Base-by-base conservation (phyloP, 53 echinoderm and acorn worm species). In the Paelopatides confundens region DNA sequence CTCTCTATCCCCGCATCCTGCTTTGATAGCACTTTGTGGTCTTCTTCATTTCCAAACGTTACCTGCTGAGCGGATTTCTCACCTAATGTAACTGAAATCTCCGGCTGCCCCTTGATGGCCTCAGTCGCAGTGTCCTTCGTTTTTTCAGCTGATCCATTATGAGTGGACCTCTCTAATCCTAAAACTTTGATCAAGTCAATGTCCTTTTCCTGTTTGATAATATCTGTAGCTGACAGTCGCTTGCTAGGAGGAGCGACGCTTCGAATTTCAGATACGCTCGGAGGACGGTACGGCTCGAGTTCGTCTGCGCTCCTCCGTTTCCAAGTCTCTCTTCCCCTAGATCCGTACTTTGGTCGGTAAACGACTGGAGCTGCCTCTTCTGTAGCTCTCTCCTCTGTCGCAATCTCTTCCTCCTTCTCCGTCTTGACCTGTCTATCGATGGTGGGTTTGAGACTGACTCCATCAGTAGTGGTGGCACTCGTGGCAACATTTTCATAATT, bases 221-320 rank as follows among this genome's bases (percentile, higher is more conserved):
- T 79, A 10, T 79, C 65, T 15, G 84, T 63, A 14, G 84, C 65
- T 34, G 84, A 83, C n/a, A 65, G 46, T 35, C 63, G 84, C 65
- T 65, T 83, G n/a, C 63, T 29, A 35, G 84, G 84, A 29, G 84
- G 63, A 11, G 84, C 23, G 29, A 83, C 30, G 43, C 62, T 62
- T 34, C 63, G 54, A 14, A 83, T 30, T 62, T 83, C 84, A 5
- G 63, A 36, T 13, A 43, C 27, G n/a, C 15, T 64, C 10, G 63
- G 5, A 3, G 26, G 63, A 27, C 64, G 84, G 30, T 39, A 83
- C n/a, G 84, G 84, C 31, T 83, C 84, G 32, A 30, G 64, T 35
- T 83, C 84, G 47, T 83, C 84, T 13, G 64, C 11, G 18, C 84
- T 83, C 27, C 84, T 23, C 26, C 84, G 38, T 83, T 83, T 83